These are phyloP conservation scores for Sardina pilchardus DNA, from an alignment of 2,113 vertebrate species.

Conservation along the genomic window DNA sequence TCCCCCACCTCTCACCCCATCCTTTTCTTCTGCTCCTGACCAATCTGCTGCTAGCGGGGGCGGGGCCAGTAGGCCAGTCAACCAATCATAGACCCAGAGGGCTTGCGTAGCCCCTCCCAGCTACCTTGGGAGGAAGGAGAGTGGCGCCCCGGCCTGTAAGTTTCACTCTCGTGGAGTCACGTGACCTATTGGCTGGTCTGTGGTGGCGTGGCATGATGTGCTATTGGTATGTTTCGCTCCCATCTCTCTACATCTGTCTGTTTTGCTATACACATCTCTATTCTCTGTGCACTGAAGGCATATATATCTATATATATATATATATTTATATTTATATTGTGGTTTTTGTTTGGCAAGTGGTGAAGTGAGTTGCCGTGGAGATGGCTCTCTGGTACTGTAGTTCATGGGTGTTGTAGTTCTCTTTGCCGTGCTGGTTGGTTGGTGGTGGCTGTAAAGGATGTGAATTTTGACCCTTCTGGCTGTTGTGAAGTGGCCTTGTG, in stretches of 20 bases:
- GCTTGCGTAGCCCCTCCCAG: slow-evolving; percentile 72
- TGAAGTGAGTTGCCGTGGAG: slow-evolving; percentile 70
- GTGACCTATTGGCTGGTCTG: slow-evolving; percentile 70
- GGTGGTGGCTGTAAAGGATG: slow-evolving; percentile 59
- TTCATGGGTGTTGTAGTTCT: slow-evolving; percentile 72
- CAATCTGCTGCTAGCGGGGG: slow-evolving; percentile 55
- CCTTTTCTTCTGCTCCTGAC: slow-evolving; percentile 73
- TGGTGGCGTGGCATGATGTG: slow-evolving; percentile 82
- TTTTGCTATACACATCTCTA: slow-evolving; percentile 57
- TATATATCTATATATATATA: slow-evolving; percentile 51
- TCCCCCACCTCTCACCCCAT: neutral
- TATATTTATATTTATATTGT: slow-evolving; percentile 61
- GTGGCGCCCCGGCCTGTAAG: slow-evolving; percentile 76
- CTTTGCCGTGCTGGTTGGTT: slow-evolving; percentile 70
- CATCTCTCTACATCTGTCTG: slow-evolving; percentile 38
- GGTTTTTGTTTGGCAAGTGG: slow-evolving; percentile 56
- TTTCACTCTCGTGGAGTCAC: slow-evolving; percentile 79
- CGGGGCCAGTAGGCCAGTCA: slow-evolving; percentile 68
- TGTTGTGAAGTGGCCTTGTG: slow-evolving; percentile 73
- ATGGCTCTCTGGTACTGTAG: slow-evolving; percentile 68
- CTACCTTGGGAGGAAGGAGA: slow-evolving; percentile 71
- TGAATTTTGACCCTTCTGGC: slow-evolving; percentile 74
- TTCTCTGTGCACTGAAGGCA: slow-evolving; percentile 58
- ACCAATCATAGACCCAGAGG: slow-evolving; percentile 78
- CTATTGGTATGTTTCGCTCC: slow-evolving; percentile 63